Percentiles rank a stretch among this genome's conserved stretches.
These are phyloP conservation scores for Zoroaster sp. DNA, from an alignment of 53 echinoderm and acorn worm genomes.

Conservation along the genomic window DNA sequence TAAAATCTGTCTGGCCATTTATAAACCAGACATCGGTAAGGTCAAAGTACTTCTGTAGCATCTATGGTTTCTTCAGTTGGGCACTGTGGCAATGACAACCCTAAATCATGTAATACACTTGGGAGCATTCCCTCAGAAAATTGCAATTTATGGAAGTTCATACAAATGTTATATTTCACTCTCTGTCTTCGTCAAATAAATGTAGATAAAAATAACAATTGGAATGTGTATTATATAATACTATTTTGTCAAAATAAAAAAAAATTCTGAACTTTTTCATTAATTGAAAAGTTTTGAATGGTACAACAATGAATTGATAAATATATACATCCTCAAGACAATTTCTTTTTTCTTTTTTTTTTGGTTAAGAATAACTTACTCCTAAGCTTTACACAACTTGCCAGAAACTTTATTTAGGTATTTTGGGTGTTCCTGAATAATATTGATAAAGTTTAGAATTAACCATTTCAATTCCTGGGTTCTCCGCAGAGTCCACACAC, in stretches of 20 bases:
- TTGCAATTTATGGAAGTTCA: neutral
- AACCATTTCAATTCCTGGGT: constrained; percentile 2
- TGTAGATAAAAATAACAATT: too few relatives aligned
- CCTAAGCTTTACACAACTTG: too few relatives aligned
- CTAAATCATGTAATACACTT: neutral
- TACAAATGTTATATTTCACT: too few relatives aligned
- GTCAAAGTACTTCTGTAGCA: neutral
- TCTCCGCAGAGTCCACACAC: constrained; percentile 30
- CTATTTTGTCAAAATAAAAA: too few relatives aligned
- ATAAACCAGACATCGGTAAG: neutral
- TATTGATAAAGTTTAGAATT: neutral
- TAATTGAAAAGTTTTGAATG: too few relatives aligned
- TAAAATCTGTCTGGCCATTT: neutral
- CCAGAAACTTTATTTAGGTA: neutral
- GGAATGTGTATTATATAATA: too few relatives aligned
- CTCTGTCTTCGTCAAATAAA: too few relatives aligned
- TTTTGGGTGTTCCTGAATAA: neutral
- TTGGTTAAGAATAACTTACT: too few relatives aligned
- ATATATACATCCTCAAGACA: too few relatives aligned
- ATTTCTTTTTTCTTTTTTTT: too few relatives aligned
- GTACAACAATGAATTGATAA: too few relatives aligned
- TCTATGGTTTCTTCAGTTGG: neutral
- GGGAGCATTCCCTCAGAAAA: neutral
- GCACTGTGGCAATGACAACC: neutral
- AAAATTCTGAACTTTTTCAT: too few relatives aligned